A percentile compares a stretch with the other conserved stretches of the same genome.
Conservation (phyloP, 2,113 vertebrate genomes). For the Desmodus rotundus region DNA sequence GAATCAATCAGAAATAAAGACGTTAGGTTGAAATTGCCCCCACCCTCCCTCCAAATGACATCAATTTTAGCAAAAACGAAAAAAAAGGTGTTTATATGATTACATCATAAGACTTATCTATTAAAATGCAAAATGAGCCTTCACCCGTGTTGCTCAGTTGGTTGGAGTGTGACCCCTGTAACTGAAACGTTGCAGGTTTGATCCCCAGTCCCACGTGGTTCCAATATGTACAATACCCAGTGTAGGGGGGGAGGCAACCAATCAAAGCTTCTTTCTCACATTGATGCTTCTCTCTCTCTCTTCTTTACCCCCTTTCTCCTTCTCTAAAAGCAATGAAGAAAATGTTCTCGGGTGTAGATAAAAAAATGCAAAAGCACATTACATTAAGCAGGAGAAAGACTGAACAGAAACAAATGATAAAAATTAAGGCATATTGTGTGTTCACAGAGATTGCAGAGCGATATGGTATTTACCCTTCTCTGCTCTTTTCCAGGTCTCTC, state of each 20-base stretch:
- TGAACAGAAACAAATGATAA: not conserved
- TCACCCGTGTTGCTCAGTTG: too few relatives aligned
- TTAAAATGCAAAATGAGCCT: not conserved
- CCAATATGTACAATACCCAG: too few relatives aligned
- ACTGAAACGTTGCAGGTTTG: not conserved
- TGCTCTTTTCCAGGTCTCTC: not conserved
- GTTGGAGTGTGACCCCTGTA: not conserved
- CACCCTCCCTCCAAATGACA: not conserved
- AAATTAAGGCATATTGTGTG: not conserved
- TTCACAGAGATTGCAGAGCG: not conserved
- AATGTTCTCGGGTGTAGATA: not conserved
- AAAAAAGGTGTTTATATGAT: not conserved
- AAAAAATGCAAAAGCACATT: not conserved
- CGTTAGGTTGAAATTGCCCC: not conserved
- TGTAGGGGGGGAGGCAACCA: too few relatives aligned
- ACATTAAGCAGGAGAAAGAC: not conserved
- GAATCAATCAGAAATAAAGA: not conserved
- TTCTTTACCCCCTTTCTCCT: not conserved
- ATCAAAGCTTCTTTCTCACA: not conserved
- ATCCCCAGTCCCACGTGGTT: too few relatives aligned
- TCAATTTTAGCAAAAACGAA: not conserved
- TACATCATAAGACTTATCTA: not conserved
- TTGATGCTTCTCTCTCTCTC: not conserved
- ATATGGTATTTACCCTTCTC: not conserved
- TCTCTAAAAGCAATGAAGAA: not conserved